Base-by-base conservation (phyloP, 2,113 vertebrate species). In the Ascaphus truei region DNA sequence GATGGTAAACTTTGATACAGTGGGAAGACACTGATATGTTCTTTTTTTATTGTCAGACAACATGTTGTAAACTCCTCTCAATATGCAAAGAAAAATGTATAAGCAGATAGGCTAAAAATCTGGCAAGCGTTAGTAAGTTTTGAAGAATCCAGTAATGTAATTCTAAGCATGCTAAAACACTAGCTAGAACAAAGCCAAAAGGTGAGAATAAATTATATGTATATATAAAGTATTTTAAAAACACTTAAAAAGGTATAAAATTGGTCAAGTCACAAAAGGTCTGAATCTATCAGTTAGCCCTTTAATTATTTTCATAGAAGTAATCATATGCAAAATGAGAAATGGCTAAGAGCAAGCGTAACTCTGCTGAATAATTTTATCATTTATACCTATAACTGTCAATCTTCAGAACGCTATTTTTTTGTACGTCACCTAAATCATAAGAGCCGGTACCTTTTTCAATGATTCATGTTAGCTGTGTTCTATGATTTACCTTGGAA, bases 231-330 rank as follows among this genome's bases (percentile, higher is more conserved):
- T 1, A 37, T 76, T 76, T 76, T 76, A 50, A 60, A 80, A 82
- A 75, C 30, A 3, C 34, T 73, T 73, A 47, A 45, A 79, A 78
- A 79, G 25, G 45, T 23, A 73, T 31, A 58, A 58, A 76, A 68
- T 68, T 74, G 43, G 75, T 75, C 56, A 18, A 78, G 53, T 72
- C 71, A 68, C 73, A 73, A 77, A 84, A 76, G 48, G 53, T 73
- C 74, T 80, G 27, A 33, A 69, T 12, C 55, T 31, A 69, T 79
- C 67, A 79, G 31, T 75, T 81, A 60, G 45, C 74, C 80, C 66
- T 79, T 86, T 82, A 85, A 83, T 86, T 81, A 85, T 79, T 80
- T 80, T 85, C 75, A 81, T 76, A 77, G 67, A 80, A 73, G 72
- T 79, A 85, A 85, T 79, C 69, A 81, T 77, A 83, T 74, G 64